A percentile compares a stretch with the other conserved stretches of the same genome.
These are phyloP conservation scores for Cygnus atratus DNA, from an alignment of 2,113 vertebrate species.

Conservation along the genomic window DNA sequence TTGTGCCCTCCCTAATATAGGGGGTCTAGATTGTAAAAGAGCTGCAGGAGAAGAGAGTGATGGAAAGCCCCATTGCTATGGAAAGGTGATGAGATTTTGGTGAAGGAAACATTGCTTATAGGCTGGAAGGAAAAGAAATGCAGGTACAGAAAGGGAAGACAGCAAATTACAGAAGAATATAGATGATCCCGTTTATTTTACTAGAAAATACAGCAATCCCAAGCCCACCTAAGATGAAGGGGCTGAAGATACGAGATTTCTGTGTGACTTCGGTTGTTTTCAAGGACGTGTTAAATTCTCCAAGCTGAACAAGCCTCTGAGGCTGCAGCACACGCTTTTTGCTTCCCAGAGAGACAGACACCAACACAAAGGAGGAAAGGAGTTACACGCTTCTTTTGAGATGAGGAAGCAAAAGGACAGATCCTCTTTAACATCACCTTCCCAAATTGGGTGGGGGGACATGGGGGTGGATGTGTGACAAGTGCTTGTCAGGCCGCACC, in stretches of 20 bases:
- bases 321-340: background rate
- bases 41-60: background rate
- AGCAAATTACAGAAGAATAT: background rate
- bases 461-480: background rate
- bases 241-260: background rate
- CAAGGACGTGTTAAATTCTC: background rate
- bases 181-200: background rate
- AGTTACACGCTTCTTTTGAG: background rate
- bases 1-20: background rate
- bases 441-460: background rate
- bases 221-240: background rate
- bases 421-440: background rate
- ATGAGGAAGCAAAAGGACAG: background rate
- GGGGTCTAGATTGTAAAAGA: background rate
- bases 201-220: background rate
- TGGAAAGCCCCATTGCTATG: rapidly evolving
- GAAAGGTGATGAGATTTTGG: background rate
- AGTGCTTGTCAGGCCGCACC: background rate
- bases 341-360: background rate
- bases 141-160: background rate
- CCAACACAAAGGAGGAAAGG: background rate
- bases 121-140: background rate
- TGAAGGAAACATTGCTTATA: background rate
- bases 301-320: background rate
- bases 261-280: background rate